phyloP scores from a whole-genome alignment of 2,113 vertebrate genomes.

The Nannobrachium achirus region DNA sequence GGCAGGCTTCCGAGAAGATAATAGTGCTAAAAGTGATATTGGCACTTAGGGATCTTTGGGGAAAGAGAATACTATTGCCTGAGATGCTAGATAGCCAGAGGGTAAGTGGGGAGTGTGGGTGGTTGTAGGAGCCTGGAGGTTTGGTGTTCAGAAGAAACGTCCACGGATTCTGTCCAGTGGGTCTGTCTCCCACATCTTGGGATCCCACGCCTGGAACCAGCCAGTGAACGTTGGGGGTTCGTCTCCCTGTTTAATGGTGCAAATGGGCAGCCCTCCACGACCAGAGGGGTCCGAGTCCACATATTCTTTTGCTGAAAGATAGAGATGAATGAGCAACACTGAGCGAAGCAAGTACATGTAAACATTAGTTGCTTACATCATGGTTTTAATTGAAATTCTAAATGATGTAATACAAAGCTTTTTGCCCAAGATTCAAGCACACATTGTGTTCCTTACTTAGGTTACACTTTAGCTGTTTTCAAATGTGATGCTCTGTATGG shows the following conservation, averaged over 20 bases:
- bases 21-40: constrained; percentile 33
- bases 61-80: background rate
- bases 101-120: background rate
- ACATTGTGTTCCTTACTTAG: too few species aligned
- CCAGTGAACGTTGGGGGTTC: constrained; percentile 82
- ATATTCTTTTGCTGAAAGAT: constrained; percentile 76
- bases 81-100: constrained; percentile 9
- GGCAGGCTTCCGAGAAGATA: constrained; percentile 19
- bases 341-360: background rate
- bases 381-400: too few species aligned
- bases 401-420: too few species aligned
- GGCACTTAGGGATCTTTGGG: constrained; percentile 47
- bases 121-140: background rate
- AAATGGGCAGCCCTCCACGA: constrained; percentile 70
- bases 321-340: background rate
- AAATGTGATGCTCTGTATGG: too few species aligned
- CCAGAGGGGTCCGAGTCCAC: constrained; percentile 77
- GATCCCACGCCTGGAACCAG: constrained; percentile 85
- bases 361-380: background rate
- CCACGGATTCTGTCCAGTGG: constrained; percentile 66
- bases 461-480: too few species aligned
- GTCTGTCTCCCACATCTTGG: constrained; percentile 78
- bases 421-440: too few species aligned
- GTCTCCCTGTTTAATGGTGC: constrained; percentile 78
- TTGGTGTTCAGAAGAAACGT: constrained; percentile 66